These are phyloP conservation scores for Venusia cambrica DNA, from an alignment of 2,888 invertebrate species.

Conservation along the genomic window DNA sequence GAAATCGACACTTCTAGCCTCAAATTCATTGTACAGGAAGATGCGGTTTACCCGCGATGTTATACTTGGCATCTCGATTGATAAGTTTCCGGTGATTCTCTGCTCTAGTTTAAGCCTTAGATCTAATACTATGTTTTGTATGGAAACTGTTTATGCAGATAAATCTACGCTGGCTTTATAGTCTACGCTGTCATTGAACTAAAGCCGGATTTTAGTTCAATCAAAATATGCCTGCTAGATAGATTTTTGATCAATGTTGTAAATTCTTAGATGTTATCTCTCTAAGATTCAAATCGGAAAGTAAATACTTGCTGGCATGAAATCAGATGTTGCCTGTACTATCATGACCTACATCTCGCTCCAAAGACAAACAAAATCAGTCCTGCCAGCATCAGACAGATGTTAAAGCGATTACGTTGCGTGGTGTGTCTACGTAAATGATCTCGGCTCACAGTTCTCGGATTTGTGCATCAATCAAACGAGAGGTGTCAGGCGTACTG, in stretches of 20 bases:
- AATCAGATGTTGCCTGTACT: conserved; percentile 20
- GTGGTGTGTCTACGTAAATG: conserved; percentile 32
- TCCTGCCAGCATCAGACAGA: conserved; percentile 32
- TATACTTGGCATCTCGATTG: conserved; percentile 42
- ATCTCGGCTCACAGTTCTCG: conserved; percentile 32
- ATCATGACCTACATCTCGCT: conserved; percentile 27
- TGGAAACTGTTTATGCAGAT: conserved; percentile 34
- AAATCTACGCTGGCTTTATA: conserved; percentile 17
- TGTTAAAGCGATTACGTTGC: conserved; percentile 32
- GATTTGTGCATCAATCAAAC: conserved; percentile 39
- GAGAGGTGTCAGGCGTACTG: conserved; percentile 34
- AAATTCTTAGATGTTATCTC: conserved; percentile 8
- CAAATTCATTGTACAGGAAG: conserved; percentile 43
- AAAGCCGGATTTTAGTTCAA: background rate
- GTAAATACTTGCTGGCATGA: conserved; percentile 10
- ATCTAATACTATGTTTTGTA: conserved; percentile 33
- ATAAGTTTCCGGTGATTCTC: conserved; percentile 46
- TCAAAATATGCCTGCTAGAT: background rate
- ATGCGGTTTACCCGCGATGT: conserved; percentile 46
- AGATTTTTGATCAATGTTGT: conserved; percentile 6
- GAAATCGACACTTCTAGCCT: conserved; percentile 36
- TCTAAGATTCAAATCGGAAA: conserved; percentile 10
- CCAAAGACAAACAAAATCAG: conserved; percentile 32
- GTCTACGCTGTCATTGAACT: conserved; percentile 1
- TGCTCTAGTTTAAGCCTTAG: conserved; percentile 25